These are phyloP conservation scores for Leptopilina syphax DNA, from an alignment of 2,888 invertebrate species.

Conservation along the genomic window DNA sequence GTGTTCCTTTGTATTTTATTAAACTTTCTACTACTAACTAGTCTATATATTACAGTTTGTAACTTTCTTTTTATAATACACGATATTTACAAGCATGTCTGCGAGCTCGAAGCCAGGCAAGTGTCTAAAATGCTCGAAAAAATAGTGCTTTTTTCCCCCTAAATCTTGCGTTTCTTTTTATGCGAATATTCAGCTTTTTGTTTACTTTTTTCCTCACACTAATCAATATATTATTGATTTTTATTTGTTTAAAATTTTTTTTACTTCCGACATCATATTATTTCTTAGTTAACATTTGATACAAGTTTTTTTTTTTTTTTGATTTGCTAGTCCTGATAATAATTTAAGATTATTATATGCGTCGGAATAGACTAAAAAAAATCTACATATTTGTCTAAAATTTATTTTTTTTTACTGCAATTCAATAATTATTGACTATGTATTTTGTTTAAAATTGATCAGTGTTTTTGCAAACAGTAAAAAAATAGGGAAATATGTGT, in stretches of 20 bases:
- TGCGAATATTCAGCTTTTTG: constrained; percentile 3
- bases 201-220: constrained; percentile 16
- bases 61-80: constrained; percentile 39
- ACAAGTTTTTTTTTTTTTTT: not conserved
- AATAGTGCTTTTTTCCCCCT: constrained; percentile 32
- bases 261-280: not conserved
- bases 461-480: constrained; percentile 17
- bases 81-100: constrained; percentile 42
- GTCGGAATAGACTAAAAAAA: constrained; percentile 7
- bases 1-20: constrained; percentile 12
- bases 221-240: not conserved
- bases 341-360: not conserved
- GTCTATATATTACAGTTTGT: constrained; percentile 39
- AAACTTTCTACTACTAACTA: constrained; percentile 20
- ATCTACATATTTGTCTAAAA: constrained; percentile 8
- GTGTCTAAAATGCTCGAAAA: constrained; percentile 31
- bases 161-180: constrained; percentile 18
- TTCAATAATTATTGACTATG: constrained; percentile 17
- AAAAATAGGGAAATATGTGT: constrained; percentile 36
- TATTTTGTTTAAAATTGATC: not conserved
- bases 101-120: constrained; percentile 41
- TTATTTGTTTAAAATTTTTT: not conserved
- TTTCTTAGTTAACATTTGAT: constrained; percentile 12
- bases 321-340: constrained; percentile 12
- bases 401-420: constrained; percentile 11